Evolutionary conservation across 2,888 invertebrate genomes (phyloP).

Genomic region (Cepaea hortensis): DNA sequence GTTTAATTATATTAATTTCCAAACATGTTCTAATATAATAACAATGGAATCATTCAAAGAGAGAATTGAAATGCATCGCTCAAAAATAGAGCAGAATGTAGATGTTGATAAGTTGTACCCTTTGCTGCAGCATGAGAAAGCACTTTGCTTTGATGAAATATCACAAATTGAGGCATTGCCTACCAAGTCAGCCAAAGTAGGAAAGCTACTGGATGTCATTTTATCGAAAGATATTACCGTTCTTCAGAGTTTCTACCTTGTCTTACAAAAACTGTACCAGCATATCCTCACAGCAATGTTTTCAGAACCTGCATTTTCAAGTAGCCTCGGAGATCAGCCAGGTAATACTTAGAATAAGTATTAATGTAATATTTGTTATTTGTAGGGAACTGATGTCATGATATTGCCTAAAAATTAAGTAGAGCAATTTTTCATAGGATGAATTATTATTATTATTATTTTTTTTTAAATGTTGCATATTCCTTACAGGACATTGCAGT

Average conservation of each 20-base stretch:
- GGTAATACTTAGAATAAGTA: conserved; percentile 22
- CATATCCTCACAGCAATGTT: conserved; percentile 69
- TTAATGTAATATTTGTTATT: not conserved
- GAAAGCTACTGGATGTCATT: conserved; percentile 64
- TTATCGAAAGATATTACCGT: conserved; percentile 63
- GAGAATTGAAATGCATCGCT: conserved; percentile 63
- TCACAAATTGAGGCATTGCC: conserved; percentile 62
- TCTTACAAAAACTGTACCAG: conserved; percentile 64
- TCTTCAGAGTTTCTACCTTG: conserved; percentile 61
- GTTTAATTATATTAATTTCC: conserved; percentile 1
- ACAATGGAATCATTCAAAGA: conserved; percentile 64
- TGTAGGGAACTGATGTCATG: no score
- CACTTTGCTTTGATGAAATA: conserved; percentile 61
- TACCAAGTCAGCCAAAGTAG: conserved; percentile 62
- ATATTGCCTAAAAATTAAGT: not conserved
- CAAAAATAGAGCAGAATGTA: conserved; percentile 58
- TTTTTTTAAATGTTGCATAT: no score
- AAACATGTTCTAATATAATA: conserved; percentile 50
- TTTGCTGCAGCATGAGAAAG: conserved; percentile 58
- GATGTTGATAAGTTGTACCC: conserved; percentile 53
- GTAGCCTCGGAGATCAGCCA: conserved; percentile 24
- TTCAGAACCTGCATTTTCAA: conserved; percentile 56
- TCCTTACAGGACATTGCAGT: no score
- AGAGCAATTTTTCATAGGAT: no score
- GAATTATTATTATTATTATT: no score